These are phyloP conservation scores for Corythucha ciliata DNA, from an alignment of 2,888 invertebrate species.

Conservation along the genomic window DNA sequence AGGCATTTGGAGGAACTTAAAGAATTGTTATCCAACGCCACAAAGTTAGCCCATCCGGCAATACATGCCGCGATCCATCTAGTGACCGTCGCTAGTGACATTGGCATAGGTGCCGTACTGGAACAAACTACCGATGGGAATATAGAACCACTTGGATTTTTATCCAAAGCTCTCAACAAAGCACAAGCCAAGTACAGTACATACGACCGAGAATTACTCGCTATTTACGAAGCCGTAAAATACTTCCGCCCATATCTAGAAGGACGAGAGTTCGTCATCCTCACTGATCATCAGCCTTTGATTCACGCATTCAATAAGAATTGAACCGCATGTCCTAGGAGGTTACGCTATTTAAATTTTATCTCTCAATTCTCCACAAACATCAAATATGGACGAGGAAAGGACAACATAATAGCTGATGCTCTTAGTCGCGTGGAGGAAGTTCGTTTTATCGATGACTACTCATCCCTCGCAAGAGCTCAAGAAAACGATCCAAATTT, in stretches of 20 bases:
- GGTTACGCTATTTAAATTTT: neutral
- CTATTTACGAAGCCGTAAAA: conserved; percentile 13
- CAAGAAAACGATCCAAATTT: too few relatives aligned
- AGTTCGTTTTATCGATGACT: neutral
- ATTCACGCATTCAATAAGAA: conserved; percentile 10
- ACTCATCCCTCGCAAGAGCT: too few relatives aligned
- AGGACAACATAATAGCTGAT: conserved; percentile 22
- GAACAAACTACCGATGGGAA: conserved; percentile 14
- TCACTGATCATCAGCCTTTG: conserved; percentile 25
- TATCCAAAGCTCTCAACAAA: conserved; percentile 21
- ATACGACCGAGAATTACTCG: conserved; percentile 23
- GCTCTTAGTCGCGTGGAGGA: conserved; percentile 16
- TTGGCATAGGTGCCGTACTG: conserved; percentile 15
- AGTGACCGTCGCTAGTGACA: conserved; percentile 13
- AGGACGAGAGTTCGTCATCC: conserved; percentile 20
- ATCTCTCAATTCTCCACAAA: conserved; percentile 19
- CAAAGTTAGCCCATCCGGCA: conserved; percentile 35
- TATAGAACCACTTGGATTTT: conserved; percentile 29
- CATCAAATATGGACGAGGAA: conserved; percentile 16
- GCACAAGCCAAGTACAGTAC: conserved; percentile 10
- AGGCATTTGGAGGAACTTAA: conserved; percentile 37
- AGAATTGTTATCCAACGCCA: conserved; percentile 33
- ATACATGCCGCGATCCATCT: conserved; percentile 9
- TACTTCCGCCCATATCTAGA: conserved; percentile 24
- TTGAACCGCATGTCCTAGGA: neutral